Base-by-base conservation (phyloP, 1,140 invertebrate species). In the Eumaeus atala region DNA sequence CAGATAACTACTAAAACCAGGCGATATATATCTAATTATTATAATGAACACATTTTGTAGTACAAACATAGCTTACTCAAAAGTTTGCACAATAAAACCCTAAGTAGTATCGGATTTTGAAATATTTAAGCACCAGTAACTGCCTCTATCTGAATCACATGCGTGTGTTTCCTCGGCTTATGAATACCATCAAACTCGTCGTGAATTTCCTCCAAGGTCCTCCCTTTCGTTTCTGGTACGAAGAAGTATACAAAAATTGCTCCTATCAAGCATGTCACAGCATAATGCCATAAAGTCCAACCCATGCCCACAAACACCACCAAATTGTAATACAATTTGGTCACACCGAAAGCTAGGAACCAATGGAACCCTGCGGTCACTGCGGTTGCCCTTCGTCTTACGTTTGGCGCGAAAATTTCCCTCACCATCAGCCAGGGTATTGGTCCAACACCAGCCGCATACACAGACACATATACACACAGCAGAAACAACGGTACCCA, bases 161-260 rank as follows among this genome's bases (percentile, higher is more conserved):
- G 84, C 50, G 67, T 80, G 55, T 88, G 85, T 28, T 63, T 77
- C 58, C 70, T 81, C n/a, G 71, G 73, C 48, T 74, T 84, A 48
- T 78, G 79, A 17, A 85, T 85, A 2, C 86, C 86, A 51, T 84
- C 77, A 28, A 93, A 83, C 70, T 91, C 90, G 35, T 81, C 82
- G 56, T 92, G 91, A 53, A 96, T 95, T 70, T 95, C 92, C 50
- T 93, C 90, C 28, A 94, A 83, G 0, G 90, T 90, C 71, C 92
- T 93, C 1, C 91, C 92, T 77, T 95, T 95, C 0, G 94, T 95
- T 81, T 96, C 94, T 0, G 93, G 94, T 0, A 95, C 90, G 61
- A 91, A 87, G 57, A 92, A 89, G 64, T 89, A 91, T 9, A 94
- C 87, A 66, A 95, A 93, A 4, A 93, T 69, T 2, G 91, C 74